Evolutionary conservation across 2,888 invertebrate species (phyloP), one percentile per base, ranked within the genome.

Genomic region (Cactoblastis cactorum): DNA sequence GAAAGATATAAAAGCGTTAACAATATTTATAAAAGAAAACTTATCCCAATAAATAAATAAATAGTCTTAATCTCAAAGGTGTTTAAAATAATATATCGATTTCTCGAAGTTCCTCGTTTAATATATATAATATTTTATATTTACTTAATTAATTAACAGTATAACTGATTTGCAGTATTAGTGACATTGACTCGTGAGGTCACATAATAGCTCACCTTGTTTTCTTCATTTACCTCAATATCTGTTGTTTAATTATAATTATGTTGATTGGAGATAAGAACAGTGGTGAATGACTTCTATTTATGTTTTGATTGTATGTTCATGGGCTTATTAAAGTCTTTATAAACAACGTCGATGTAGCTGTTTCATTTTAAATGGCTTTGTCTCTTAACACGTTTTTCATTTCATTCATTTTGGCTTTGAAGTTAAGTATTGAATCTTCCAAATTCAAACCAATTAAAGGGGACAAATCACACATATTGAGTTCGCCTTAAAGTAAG

Each of bases 131-230:
- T n/a, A n/a, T n/a, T 28, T 28, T 1, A 22, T 22, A 28, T 9
- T 2, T 28, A 28, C 3, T 9, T 28, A 28, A 22, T 22, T 22
- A 22, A 4, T 22, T 22, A 4, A 22, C 5, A 22, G 22, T 22
- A 22, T 22, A 4, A 5, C 5, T 3, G 3, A 22, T 3, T 22
- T 22, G 3, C 1, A 9, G 28, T 28, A 1, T 28, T 8, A 9
- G 4, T 28, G 28, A 28, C 9, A 9, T 28, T 28, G 3, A 28
- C 8, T 1, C 8, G 3, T 4, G 28, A 28, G 28, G 28, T 28
- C 28, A 1, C 9, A 28, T 28, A 22, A 28, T 28, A 28, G 28
- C 32, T 49, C 41, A 45, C 43, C 50, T 50, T 50, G 43, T 43
- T 49, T 33, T 41, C 43, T 33, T 49, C 43, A 35, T 33, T 49